Evolutionary conservation across 1,140 invertebrate genomes (phyloP), one percentile per base, ranked within the genome.

Genomic region (Drosophila santomea): DNA sequence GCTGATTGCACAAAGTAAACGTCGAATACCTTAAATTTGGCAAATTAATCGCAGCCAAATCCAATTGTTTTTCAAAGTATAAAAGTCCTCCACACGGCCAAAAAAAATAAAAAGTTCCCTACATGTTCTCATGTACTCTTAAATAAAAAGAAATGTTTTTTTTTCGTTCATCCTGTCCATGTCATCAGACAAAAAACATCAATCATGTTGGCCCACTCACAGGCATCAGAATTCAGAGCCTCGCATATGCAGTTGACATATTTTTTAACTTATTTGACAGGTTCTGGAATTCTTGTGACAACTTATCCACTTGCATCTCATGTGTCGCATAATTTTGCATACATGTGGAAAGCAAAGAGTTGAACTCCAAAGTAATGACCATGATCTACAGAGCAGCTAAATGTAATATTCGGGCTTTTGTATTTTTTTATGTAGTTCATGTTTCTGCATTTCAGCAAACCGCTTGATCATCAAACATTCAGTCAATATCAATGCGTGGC

Each of bases 231-330:
- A 32, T 23, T 17, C 48, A 51, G 45, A 14, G 1, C 10, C 43
- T 32, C 43, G 59, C 39, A 38, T 62, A 48, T 74, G 67, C 32
- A 39, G 58, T 51, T 67, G 80, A 84, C 75, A 80, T 43, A 52
- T 61, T 80, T 73, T 78, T 47, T 36, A 50, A 50, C 66, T 71
- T 57, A 71, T 58, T 72, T 80, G 80, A 84, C 80, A 83, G 57
- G 51, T 71, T 63, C 66, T 61, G 59, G 56, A 50, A 79, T 62
- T 48, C 56, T 61, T 15, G 43, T 60, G 71, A 80, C 56, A 55
- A 59, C 67, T 72, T 72, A 80, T 72, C 58, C 71, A 54, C 59
- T 71, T 75, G 57, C 72, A 61, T 73, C 56, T 43, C 68, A 69
- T 60, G 56, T 84, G 64, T 47, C 63, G 62, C 51, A 78, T 54